Base-by-base conservation (phyloP, 1,140 invertebrate species). In the Drosophila nigromelanica region DNA sequence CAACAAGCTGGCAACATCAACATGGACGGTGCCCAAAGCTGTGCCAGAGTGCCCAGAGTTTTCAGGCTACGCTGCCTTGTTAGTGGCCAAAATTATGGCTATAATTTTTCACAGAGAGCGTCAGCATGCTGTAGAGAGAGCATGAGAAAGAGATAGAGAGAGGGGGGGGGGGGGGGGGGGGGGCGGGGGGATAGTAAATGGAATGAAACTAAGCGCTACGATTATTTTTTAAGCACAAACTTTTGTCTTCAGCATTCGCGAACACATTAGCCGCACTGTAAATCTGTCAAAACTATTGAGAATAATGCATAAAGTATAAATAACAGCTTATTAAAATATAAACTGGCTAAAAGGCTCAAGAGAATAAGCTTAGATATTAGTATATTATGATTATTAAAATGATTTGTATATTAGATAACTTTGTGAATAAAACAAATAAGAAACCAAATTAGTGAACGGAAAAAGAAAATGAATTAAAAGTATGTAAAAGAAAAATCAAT, bases 71-170 rank as follows among this genome's bases (percentile, higher is more conserved):
- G n/a, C 50, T 73, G 56, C 68, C 78, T 81, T 80, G 82, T 86
- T 86, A 87, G 78, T 87, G 67, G 83, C 82, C 78, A 86, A 76
- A 87, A 87, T 89, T 76, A 82, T 87, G 83, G 68, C 78, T 70
- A 78, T 82, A 82, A 87, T 87, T 87, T 87, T 76, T 87, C 83
- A 87, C 71, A 82, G 48, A 52, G 69, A 39, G 14, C 42, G 54
- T 42, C 48, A 54, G 63, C 52, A 67, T 30, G 30, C 27, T 43
- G 35, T 24, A 56, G n/a, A 30, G 12, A 30, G 18, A 39, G 30
- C 5, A 39, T 27, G 30, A 45, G 33, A 42, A 47, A 60, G 37
- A 61, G 40, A 33, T 37, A 58, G 48, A 30, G 42, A 45, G 18
- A 59, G 55, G 45, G 18, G 3, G 30, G 5, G 15, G 21, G 52